Evolutionary conservation across 2,888 invertebrate species (phyloP).

Genomic region (Bellardia pandia): DNA sequence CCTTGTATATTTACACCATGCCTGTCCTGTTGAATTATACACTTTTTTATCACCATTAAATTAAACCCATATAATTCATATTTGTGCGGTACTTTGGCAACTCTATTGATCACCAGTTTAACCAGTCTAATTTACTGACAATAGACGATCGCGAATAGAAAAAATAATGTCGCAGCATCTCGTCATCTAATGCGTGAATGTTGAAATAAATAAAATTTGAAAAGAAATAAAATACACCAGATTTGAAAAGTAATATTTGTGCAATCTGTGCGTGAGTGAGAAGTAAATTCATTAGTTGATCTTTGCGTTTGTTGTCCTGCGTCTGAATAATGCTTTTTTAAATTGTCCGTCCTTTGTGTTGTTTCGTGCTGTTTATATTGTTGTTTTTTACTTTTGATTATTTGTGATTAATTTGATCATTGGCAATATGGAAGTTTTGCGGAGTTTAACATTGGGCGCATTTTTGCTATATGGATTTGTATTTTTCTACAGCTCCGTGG

Average conservation of each 20-base stretch:
- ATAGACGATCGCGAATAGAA: constrained; percentile 65
- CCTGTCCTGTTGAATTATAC: too few species aligned
- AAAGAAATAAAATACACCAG: not conserved
- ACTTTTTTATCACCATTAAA: not conserved
- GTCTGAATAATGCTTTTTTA: constrained; percentile 67
- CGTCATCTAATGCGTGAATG: constrained; percentile 47
- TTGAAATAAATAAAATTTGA: constrained; percentile 21
- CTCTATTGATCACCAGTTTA: constrained; percentile 35
- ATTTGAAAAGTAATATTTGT: constrained; percentile 4
- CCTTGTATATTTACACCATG: too few species aligned
- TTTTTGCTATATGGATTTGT: constrained; percentile 78
- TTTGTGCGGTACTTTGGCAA: not conserved
- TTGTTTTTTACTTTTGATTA: constrained; percentile 46
- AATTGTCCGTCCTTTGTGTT: constrained; percentile 67
- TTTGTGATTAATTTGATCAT: constrained; percentile 49
- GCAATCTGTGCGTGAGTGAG: constrained; percentile 59
- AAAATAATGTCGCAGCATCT: constrained; percentile 61
- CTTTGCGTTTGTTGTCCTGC: constrained; percentile 52
- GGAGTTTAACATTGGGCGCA: constrained; percentile 77
- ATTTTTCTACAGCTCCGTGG: constrained; percentile 78
- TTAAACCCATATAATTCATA: not conserved
- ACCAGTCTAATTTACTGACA: constrained; percentile 36
- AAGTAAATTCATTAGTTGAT: constrained; percentile 29
- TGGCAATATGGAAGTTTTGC: constrained; percentile 78
- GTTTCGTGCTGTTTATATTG: constrained; percentile 55